Evolutionary conservation across 2,797 vertebrate species (phyloP).

Genomic region (Heteromormyrus szaboi): DNA sequence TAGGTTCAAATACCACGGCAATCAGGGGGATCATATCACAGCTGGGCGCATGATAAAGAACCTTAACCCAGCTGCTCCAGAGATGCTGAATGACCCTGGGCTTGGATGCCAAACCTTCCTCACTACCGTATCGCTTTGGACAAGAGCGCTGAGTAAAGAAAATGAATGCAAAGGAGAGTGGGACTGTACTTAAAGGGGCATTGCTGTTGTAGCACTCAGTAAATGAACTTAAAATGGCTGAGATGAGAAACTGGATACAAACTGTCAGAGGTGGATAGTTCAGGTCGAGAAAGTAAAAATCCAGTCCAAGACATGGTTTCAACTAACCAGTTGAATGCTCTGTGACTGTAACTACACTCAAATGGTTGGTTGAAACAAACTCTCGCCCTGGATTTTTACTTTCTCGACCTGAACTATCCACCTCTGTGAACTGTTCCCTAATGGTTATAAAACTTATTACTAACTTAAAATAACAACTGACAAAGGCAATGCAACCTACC

Average conservation of each 20-base stretch:
- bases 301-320: not conserved
- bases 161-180: not conserved
- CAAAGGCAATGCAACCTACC: not conserved
- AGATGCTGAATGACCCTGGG: not conserved
- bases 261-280: not conserved
- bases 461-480: not conserved
- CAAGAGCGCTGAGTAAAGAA: not conserved
- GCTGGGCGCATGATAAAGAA: not conserved
- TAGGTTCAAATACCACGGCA: not conserved
- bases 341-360: not conserved
- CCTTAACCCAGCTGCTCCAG: not conserved
- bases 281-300: not conserved
- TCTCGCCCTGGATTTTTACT: not conserved
- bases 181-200: not conserved
- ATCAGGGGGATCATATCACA: not conserved
- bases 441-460: not conserved
- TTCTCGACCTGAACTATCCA: not conserved
- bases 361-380: not conserved
- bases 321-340: not conserved
- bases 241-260: not conserved
- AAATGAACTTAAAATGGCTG: not conserved
- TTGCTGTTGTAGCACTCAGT: not conserved
- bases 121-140: not conserved
- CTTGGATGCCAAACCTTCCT: not conserved
- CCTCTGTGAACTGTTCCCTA: not conserved